Evolutionary conservation across 37 sponge, comb jelly and placozoan genomes (phyloP), one percentile per base, ranked within the genome.

Genomic region (Aphrocallistes beatrix): DNA sequence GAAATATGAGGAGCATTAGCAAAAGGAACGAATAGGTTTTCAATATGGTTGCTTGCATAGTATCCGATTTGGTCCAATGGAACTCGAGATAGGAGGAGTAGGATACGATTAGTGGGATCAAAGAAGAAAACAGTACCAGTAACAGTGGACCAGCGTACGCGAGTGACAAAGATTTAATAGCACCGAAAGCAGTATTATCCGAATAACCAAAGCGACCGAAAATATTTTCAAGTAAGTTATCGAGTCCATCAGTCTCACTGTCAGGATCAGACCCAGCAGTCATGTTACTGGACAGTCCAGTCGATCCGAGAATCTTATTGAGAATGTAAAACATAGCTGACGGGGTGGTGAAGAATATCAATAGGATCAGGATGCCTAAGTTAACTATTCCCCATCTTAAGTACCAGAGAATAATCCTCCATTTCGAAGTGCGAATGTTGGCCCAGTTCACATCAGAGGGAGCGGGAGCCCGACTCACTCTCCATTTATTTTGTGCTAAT

Each of bases 61-160:
- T 60, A 60, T 60, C 75, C 10, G 75, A 60, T 60, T 60, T 60
- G 75, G 75, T 60, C 75, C 75, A 60, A 60, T 60, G 75, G 75
- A 60, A 60, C n/a, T 60, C 75, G 3, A 60, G 21, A 30, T 25
- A 60, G 3, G 75, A 3, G n/a, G 75, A 19, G 34, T 60, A 60
- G 28, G 75, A 21, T 6, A 60, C 75, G 32, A 60, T 13, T 3
- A 60, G 75, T 28, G 75, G 75, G 21, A 60, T 60, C 28, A 60
- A 3, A 19, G 75, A 60, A 3, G 75, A 19, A 60, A 60, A 8
- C n/a, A 60, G 3, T 60, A 60, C n/a, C 21, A 25, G 75, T 60
- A 60, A 6, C 34, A 60, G 34, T 19, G 75, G 75, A 3, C 28
- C 75, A 6, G 75, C 75, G 75, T 60, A 60, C 8, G 75, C 75